These are phyloP conservation scores for Polydrusus tereticollis DNA, from an alignment of 2,888 invertebrate genomes.

Conservation along the genomic window DNA sequence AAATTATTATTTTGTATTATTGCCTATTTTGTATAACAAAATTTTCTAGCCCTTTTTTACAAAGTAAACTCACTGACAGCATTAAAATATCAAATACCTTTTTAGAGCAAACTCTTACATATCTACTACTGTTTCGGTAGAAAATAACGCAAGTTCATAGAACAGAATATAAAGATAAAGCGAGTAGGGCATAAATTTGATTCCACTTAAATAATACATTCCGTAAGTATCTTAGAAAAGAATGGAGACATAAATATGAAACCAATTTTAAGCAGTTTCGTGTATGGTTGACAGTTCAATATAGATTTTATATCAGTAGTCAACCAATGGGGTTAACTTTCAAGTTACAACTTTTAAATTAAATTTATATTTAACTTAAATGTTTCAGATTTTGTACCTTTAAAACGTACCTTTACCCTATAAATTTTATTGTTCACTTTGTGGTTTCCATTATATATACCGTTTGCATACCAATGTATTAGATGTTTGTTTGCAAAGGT, in stretches of 20 bases:
- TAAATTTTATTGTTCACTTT: background rate
- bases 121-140: conserved; percentile 13
- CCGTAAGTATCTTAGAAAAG: background rate
- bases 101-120: conserved; percentile 22
- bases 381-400: background rate
- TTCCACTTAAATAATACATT: background rate
- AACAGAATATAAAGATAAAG: conserved; percentile 22
- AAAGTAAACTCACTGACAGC: conserved; percentile 6
- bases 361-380: background rate
- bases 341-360: background rate
- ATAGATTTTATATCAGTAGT: no score
- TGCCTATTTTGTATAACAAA: no score
- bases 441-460: background rate
- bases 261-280: no score
- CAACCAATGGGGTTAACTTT: no score
- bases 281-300: no score
- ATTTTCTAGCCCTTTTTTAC: conserved; percentile 5
- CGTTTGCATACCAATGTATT: conserved; percentile 1
- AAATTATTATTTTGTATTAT: no score
- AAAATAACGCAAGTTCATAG: conserved; percentile 23
- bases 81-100: conserved; percentile 32
- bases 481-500: background rate
- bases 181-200: conserved; percentile 9
- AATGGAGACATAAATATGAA: no score
- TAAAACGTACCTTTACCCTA: background rate